These are phyloP conservation scores for Saimiri boliviensis DNA, from an alignment of 2,113 vertebrate genomes.

Conservation along the genomic window DNA sequence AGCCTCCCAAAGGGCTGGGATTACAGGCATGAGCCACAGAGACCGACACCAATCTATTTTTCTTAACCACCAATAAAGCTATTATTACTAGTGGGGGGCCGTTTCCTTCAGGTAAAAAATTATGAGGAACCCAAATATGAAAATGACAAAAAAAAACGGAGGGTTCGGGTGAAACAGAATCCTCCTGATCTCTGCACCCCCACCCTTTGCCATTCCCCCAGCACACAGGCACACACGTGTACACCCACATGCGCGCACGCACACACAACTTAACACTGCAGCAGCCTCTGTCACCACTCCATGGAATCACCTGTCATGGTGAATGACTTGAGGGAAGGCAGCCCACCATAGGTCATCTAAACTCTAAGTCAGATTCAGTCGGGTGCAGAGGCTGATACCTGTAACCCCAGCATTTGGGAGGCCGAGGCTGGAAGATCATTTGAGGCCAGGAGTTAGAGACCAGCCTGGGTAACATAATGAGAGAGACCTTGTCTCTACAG, in stretches of 20 bases:
- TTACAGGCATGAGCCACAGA: too few species aligned
- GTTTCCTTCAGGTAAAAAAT: not conserved
- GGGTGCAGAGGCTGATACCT: too few species aligned
- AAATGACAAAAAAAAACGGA: not conserved
- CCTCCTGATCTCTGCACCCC: not conserved
- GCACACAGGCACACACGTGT: fast-evolving
- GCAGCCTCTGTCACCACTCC: not conserved
- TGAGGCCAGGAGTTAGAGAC: too few species aligned
- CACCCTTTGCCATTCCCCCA: not conserved
- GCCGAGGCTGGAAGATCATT: too few species aligned
- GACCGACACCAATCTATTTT: not conserved
- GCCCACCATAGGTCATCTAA: not conserved
- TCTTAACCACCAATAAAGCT: not conserved
- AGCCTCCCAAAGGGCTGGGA: too few species aligned
- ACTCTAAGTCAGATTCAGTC: not conserved
- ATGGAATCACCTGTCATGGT: not conserved
- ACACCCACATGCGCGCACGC: not conserved
- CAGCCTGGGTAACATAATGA: too few species aligned
- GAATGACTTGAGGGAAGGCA: not conserved
- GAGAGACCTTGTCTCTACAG: too few species aligned
- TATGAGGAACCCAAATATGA: not conserved
- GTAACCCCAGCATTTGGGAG: too few species aligned
- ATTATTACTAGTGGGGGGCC: too few species aligned
- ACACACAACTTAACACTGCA: not conserved
- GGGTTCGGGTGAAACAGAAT: not conserved